Conservation (phyloP, 2,888 invertebrate species). For the Rugalucina vietnamica region DNA sequence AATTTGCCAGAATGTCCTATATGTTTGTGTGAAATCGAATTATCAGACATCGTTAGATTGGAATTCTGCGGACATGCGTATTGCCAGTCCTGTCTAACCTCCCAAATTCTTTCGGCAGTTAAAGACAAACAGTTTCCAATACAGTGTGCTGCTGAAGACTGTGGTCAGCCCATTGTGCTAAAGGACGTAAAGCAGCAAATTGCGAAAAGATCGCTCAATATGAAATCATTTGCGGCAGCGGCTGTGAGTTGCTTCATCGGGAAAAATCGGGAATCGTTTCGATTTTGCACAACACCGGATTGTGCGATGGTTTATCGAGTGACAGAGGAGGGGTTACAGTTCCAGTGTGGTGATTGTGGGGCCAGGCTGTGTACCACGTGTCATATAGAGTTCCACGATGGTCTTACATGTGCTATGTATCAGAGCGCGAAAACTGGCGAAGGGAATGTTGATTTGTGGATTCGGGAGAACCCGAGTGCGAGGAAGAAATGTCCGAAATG, state of each 20-base stretch:
- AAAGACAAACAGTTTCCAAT: conserved; percentile 71
- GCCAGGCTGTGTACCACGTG: conserved; percentile 73
- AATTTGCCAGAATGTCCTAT: conserved; percentile 71
- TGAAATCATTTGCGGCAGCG: conserved; percentile 52
- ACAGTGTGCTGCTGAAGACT: conserved; percentile 70
- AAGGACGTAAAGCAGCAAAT: conserved; percentile 63
- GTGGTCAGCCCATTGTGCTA: conserved; percentile 66
- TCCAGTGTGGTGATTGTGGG: conserved; percentile 69
- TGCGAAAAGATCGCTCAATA: conserved; percentile 42
- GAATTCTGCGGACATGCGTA: conserved; percentile 80
- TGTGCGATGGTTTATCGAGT: conserved; percentile 77
- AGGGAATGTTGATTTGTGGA: conserved; percentile 63
- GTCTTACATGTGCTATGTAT: conserved; percentile 73
- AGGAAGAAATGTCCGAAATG: conserved; percentile 77
- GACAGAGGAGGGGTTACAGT: conserved; percentile 52
- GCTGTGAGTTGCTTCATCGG: conserved; percentile 68
- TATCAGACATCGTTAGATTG: conserved; percentile 68
- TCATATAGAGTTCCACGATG: conserved; percentile 73
- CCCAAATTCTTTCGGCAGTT: conserved; percentile 62
- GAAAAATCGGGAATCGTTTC: conserved; percentile 60
- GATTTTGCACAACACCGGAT: conserved; percentile 77
- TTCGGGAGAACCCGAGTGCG: conserved; percentile 59
- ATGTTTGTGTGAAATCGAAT: conserved; percentile 75
- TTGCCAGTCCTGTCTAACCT: conserved; percentile 72
- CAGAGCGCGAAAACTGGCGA: conserved; percentile 58